Evolutionary conservation across 2,113 vertebrate species (phyloP).

Genomic region (Sceloporus undulatus): DNA sequence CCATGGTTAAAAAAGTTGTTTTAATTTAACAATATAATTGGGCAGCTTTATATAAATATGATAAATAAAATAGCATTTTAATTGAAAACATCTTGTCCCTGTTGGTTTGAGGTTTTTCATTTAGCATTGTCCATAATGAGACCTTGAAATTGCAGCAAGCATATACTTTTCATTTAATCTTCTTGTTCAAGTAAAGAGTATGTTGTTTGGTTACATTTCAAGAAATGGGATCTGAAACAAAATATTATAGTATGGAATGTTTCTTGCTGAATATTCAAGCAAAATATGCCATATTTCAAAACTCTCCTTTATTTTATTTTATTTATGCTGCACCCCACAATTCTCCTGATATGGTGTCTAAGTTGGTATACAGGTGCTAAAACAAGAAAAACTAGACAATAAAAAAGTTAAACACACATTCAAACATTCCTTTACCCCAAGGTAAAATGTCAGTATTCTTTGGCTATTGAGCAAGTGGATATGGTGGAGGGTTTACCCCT

Average conservation of each 20-base stretch:
- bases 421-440: too few relatives aligned
- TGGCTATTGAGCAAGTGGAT: too few relatives aligned
- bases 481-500: too few relatives aligned
- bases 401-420: too few relatives aligned
- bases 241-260: background rate
- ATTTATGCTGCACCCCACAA: background rate
- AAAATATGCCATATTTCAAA: too few relatives aligned
- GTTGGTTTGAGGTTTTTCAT: constrained; percentile 39
- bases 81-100: constrained; percentile 33
- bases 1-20: constrained; percentile 45
- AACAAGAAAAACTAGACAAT: too few relatives aligned
- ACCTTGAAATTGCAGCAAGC: constrained; percentile 26
- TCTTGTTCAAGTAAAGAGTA: background rate
- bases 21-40: constrained; percentile 23
- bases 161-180: background rate
- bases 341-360: too few relatives aligned
- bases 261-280: background rate
- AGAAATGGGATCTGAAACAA: background rate
- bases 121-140: background rate
- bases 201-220: background rate
- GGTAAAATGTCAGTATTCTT: too few relatives aligned
- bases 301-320: background rate
- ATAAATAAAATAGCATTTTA: constrained; percentile 35
- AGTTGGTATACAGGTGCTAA: too few relatives aligned
- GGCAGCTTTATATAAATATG: background rate